Evolutionary conservation across 2,797 vertebrate species (phyloP).

Genomic region (Lerista edwardsae): DNA sequence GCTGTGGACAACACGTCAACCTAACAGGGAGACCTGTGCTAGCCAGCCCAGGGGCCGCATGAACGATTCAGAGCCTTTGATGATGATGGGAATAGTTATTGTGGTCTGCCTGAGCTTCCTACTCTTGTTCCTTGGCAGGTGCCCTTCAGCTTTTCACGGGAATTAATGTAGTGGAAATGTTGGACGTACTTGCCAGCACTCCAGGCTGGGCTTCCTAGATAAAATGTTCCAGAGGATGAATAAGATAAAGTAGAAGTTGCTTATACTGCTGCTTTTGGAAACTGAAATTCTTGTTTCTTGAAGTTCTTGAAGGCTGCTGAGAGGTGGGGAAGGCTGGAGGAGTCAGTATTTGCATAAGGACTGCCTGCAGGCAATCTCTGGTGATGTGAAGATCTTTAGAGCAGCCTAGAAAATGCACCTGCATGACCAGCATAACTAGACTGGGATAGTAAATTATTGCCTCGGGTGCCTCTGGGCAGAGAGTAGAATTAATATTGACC

Average conservation of each 20-base stretch:
- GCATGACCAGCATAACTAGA: not conserved
- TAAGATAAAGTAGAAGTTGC: too few relatives aligned
- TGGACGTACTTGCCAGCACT: not conserved
- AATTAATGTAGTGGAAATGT: conserved; percentile 1
- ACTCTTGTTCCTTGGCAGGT: not conserved
- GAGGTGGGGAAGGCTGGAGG: too few relatives aligned
- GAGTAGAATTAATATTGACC: not conserved
- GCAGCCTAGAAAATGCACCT: not conserved
- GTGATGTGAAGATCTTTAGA: not conserved
- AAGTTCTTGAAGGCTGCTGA: not conserved
- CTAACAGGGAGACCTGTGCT: not conserved
- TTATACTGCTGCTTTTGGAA: not conserved
- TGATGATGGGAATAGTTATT: not conserved
- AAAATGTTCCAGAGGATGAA: not conserved
- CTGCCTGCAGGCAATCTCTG: not conserved
- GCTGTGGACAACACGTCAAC: not conserved
- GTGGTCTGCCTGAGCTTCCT: not conserved
- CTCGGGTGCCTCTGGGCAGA: not conserved
- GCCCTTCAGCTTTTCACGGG: not conserved
- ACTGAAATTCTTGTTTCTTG: not conserved
- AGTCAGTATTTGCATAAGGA: not conserved
- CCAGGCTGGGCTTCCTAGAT: not conserved
- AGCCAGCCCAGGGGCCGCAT: not conserved
- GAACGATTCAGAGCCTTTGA: not conserved
- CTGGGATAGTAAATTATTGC: not conserved